Percentiles rank a stretch among this genome's conserved stretches.
These are phyloP conservation scores for Epinephelus malabaricus DNA, from an alignment of 2,797 vertebrate species.

Conservation along the genomic window DNA sequence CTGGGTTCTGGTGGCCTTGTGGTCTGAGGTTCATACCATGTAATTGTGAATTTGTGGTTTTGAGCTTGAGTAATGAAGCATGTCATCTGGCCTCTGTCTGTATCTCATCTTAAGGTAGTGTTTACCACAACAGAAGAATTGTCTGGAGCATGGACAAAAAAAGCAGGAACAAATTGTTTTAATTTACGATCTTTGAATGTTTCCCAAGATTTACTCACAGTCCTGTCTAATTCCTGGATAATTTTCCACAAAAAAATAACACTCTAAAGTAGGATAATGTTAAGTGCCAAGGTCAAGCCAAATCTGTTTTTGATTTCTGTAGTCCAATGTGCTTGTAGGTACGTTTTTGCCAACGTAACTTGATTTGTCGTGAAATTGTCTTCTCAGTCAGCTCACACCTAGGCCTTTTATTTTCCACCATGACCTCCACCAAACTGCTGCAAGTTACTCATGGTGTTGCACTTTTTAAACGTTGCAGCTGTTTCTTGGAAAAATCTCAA, in stretches of 20 bases:
- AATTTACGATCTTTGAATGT: not conserved
- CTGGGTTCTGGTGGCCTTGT: conserved; percentile 18
- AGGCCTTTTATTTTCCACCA: no score
- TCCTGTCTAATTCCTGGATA: not conserved
- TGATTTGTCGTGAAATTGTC: not conserved
- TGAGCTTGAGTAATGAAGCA: conserved; percentile 16
- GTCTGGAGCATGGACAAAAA: not conserved
- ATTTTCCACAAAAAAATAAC: not conserved
- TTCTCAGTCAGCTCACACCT: not conserved
- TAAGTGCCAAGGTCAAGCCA: not conserved
- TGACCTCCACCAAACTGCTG: not conserved
- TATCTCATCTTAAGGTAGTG: not conserved
- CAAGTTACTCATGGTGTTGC: not conserved
- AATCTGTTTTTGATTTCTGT: not conserved
- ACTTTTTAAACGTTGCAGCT: not conserved
- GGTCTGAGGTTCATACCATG: conserved; percentile 21
- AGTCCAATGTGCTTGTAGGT: not conserved
- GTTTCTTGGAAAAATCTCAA: not conserved
- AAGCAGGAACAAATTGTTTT: not conserved
- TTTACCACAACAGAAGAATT: not conserved
- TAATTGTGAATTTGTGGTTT: conserved; percentile 49
- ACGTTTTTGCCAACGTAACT: not conserved
- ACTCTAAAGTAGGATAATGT: not conserved
- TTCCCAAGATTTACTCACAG: not conserved
- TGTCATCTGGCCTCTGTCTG: conserved; percentile 10